Evolutionary conservation across 2,113 vertebrate species (phyloP).

Genomic region (Vombatus ursinus): DNA sequence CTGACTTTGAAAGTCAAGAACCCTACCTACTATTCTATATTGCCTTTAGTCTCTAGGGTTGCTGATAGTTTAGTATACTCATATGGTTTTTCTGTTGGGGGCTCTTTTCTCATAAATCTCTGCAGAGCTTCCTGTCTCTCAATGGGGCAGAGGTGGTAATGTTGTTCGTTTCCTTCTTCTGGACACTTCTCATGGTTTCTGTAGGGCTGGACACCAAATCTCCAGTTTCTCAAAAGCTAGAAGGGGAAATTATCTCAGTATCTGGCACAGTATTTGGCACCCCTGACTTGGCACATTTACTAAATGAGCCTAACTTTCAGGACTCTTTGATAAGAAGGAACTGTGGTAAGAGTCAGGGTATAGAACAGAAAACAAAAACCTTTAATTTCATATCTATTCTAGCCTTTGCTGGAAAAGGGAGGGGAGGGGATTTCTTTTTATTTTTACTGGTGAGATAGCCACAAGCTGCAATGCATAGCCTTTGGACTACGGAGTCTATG

Average conservation of each 20-base stretch:
- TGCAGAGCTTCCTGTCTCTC: background rate
- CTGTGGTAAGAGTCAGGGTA: background rate
- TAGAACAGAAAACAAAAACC: background rate
- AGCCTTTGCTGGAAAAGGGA: background rate
- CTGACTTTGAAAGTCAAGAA: background rate
- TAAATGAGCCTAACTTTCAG: background rate
- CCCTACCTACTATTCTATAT: background rate
- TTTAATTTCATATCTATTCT: background rate
- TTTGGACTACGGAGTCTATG: background rate
- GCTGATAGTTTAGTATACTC: background rate
- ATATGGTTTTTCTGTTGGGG: background rate
- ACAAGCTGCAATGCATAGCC: background rate
- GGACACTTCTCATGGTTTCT: background rate
- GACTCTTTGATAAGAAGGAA: background rate
- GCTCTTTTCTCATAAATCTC: background rate
- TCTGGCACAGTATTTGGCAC: background rate
- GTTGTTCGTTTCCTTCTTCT: background rate
- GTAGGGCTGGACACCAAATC: background rate
- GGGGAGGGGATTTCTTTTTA: background rate
- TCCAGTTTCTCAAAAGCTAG: background rate
- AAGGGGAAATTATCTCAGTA: background rate
- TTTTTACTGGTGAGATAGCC: background rate
- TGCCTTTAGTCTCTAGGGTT: background rate
- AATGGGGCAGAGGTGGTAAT: background rate
- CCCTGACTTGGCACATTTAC: background rate